phyloP scores from a whole-genome alignment of 2,113 vertebrate genomes.

The Rhinopithecus roxellana region DNA sequence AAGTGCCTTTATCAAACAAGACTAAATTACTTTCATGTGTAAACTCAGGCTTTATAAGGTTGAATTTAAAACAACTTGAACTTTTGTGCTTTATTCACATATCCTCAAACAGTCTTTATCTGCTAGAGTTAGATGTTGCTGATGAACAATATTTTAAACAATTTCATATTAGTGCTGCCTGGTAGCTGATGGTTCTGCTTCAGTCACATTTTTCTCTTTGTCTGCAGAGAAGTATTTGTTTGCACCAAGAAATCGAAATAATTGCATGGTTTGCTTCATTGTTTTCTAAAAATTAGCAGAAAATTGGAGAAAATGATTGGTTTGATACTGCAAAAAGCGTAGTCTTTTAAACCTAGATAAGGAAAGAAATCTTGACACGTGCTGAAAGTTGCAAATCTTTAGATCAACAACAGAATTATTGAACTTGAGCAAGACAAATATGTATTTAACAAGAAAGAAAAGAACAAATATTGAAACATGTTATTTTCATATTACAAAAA shows the following conservation, averaged over 20 bases:
- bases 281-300: conserved; percentile 66
- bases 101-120: background rate
- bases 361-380: background rate
- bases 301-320: conserved; percentile 69
- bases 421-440: background rate
- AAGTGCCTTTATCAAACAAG: conserved; percentile 2
- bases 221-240: conserved; percentile 52
- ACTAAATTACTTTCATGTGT: background rate
- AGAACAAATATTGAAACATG: background rate
- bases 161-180: background rate
- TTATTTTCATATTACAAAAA: conserved; percentile 3
- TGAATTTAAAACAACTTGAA: conserved; percentile 1
- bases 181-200: background rate
- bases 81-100: background rate
- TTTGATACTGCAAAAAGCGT: conserved; percentile 11
- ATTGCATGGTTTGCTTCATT: conserved; percentile 60
- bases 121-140: background rate
- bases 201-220: background rate
- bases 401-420: background rate
- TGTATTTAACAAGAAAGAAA: background rate
- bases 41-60: background rate
- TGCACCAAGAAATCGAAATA: conserved; percentile 54
- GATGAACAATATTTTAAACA: background rate
- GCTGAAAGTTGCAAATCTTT: conserved; percentile 14
- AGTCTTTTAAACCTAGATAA: conserved; percentile 45